Percentiles rank a stretch among this genome's conserved stretches.
Conservation (phyloP, 2,797 vertebrate species). For the Tinamus major region DNA sequence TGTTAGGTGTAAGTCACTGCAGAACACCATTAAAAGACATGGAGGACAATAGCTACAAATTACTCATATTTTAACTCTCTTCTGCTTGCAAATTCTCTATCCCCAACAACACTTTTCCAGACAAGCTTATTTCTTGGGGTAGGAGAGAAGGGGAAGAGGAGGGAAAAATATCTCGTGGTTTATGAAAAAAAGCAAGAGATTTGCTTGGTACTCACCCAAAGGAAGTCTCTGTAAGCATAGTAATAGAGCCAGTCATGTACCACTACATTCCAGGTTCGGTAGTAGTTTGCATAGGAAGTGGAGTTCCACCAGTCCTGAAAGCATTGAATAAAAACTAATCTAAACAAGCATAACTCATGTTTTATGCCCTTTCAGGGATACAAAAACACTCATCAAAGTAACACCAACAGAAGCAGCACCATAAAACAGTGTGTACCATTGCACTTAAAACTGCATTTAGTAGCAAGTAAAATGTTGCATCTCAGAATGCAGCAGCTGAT, state of each 20-base stretch:
- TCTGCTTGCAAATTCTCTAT: background rate
- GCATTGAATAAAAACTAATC: background rate
- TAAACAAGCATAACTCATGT: background rate
- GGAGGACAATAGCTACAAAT: background rate
- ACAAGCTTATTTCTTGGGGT: too few relatives aligned
- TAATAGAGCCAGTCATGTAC: slow-evolving; percentile 98
- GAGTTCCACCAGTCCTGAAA: slow-evolving; percentile 99
- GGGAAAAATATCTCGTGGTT: background rate
- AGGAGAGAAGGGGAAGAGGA: too few relatives aligned
- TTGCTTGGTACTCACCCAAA: slow-evolving; percentile 84
- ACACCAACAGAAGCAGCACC: background rate
- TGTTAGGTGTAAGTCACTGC: background rate
- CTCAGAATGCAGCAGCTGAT: background rate
- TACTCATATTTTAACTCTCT: background rate
- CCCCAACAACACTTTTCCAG: too few relatives aligned
- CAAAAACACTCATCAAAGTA: background rate
- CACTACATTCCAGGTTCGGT: slow-evolving; percentile 96
- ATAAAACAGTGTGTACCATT: background rate
- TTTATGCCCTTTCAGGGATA: background rate
- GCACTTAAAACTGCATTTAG: background rate
- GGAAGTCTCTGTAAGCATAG: slow-evolving; percentile 93
- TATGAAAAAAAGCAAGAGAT: background rate
- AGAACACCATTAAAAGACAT: background rate
- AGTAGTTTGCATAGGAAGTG: slow-evolving; percentile 96
- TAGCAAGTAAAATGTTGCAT: background rate